These are phyloP conservation scores for Morbakka virulenta DNA, from an alignment of 30 jellyfish, hydroid and myxozoan species.

Conservation along the genomic window DNA sequence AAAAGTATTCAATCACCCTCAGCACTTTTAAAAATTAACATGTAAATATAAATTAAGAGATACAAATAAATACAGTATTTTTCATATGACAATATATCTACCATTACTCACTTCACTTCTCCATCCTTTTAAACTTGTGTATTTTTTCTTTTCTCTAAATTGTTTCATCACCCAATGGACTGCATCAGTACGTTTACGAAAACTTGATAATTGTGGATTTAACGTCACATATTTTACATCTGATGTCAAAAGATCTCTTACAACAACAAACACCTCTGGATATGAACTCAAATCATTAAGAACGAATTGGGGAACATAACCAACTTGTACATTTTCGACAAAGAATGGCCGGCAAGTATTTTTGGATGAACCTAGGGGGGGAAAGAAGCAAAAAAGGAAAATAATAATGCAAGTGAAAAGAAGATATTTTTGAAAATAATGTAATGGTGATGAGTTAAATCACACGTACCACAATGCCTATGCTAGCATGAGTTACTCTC, in stretches of 20 bases:
- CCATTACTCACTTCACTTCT: constrained; percentile 54
- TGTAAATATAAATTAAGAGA: too few relatives aligned
- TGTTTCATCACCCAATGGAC: constrained; percentile 44
- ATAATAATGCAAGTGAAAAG: too few relatives aligned
- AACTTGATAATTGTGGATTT: constrained; percentile 17
- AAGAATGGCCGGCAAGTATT: constrained; percentile 60
- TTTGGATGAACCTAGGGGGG: constrained; percentile 57
- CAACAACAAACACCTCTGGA: constrained; percentile 52
- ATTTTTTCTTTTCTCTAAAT: constrained; percentile 47
- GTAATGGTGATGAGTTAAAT: too few relatives aligned
- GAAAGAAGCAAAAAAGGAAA: too few relatives aligned
- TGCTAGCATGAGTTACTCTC: too few relatives aligned
- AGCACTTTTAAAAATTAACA: too few relatives aligned
- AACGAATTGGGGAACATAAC: constrained; percentile 58
- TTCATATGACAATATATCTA: too few relatives aligned
- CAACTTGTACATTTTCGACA: constrained; percentile 57
- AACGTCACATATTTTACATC: constrained; percentile 57
- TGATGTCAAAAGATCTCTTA: constrained; percentile 49
- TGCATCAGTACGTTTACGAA: constrained; percentile 44
- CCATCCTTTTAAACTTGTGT: constrained; percentile 71
- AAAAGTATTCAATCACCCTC: too few relatives aligned
- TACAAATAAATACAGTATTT: too few relatives aligned
- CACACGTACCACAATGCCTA: too few relatives aligned
- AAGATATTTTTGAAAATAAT: too few relatives aligned
- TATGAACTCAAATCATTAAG: constrained; percentile 32